Conservation (phyloP, 2,888 invertebrate genomes). For the Linnaemya tessellans region DNA sequence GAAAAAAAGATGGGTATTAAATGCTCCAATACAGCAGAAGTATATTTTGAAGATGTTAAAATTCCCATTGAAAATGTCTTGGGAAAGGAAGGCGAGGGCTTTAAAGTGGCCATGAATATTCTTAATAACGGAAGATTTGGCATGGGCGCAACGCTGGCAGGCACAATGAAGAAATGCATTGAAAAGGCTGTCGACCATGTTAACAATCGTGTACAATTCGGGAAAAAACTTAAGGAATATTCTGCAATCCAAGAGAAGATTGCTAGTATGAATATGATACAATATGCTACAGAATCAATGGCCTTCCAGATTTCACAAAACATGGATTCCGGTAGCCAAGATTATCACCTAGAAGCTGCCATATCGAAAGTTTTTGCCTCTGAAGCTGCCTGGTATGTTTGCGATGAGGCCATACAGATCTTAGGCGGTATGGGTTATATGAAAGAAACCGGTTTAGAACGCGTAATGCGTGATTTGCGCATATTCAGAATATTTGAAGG, state of each 20-base stretch:
- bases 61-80: slow-evolving; percentile 95
- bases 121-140: slow-evolving; percentile 98
- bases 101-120: slow-evolving; percentile 97
- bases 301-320: slow-evolving; percentile 98
- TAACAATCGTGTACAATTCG: slow-evolving; percentile 93
- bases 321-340: slow-evolving; percentile 96
- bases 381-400: slow-evolving; percentile 97
- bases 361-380: slow-evolving; percentile 97
- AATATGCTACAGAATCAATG: slow-evolving; percentile 96
- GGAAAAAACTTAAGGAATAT: slow-evolving; percentile 90
- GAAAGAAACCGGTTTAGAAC: slow-evolving; percentile 95
- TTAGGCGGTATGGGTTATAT: slow-evolving; percentile 99
- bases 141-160: slow-evolving; percentile 96
- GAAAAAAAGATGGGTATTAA: slow-evolving; percentile 99
- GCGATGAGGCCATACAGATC: slow-evolving; percentile 98
- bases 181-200: slow-evolving; percentile 97
- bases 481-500: slow-evolving; percentile 99
- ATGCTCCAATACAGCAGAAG: slow-evolving; percentile 96
- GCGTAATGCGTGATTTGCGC: slow-evolving; percentile 95
- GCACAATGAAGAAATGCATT: slow-evolving; percentile 95
- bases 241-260: slow-evolving; percentile 96
- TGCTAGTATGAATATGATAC: slow-evolving; percentile 94
- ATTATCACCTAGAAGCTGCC: slow-evolving; percentile 99
- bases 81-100: slow-evolving; percentile 94
- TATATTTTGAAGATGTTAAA: slow-evolving; percentile 96